Evolutionary conservation across 2,797 vertebrate species (phyloP), one percentile per base, ranked within the genome.

Genomic region (Notolepis coatsorum): DNA sequence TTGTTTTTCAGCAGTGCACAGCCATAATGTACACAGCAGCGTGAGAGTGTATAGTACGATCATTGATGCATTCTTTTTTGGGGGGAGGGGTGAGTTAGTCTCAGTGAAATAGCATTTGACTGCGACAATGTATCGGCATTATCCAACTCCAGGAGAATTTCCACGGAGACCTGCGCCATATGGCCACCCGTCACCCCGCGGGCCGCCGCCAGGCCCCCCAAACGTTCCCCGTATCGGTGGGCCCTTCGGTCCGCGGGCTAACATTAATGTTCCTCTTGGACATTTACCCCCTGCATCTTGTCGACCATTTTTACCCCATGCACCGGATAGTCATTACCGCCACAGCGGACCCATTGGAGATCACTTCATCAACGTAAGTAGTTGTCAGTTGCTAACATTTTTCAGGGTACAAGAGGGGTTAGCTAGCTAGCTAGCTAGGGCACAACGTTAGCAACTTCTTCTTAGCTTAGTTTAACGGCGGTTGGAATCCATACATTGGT

Each of bases 311-410:
- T 20, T 58, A 1, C 2, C 41, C 0, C 2, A 60, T 0, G 27
- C 33, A 7, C 17, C 20, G 27, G 60, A 65, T 8, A 57, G 20
- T 12, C 43, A 15, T 21, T 86, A 68, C 24, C 39, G 61, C 20
- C 71, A 21, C 30, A 62, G 7, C 66, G 53, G 68, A 9, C 53
- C 66, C 1, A 17, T 46, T 2, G 35, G 61, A 17, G 65, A 56
- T 1, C 57, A 47, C 43, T 82, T 69, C 68, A 30, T 57, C 25
- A 37, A 55, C n/a, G 88, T 89, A 85, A 6, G 88, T 86, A 84
- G 57, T 27, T 43, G 31, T 35, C 7, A 35, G 31, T 6, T 35
- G 25, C 53, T 28, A 48, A 28, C 6, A n/a, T n/a, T n/a, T n/a
- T n/a, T n/a, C n/a, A n/a, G n/a, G n/a, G n/a, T n/a, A n/a, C n/a